Evolutionary conservation across 2,888 invertebrate genomes (phyloP), one percentile per base, ranked within the genome.

Genomic region (Smittia aterrima): DNA sequence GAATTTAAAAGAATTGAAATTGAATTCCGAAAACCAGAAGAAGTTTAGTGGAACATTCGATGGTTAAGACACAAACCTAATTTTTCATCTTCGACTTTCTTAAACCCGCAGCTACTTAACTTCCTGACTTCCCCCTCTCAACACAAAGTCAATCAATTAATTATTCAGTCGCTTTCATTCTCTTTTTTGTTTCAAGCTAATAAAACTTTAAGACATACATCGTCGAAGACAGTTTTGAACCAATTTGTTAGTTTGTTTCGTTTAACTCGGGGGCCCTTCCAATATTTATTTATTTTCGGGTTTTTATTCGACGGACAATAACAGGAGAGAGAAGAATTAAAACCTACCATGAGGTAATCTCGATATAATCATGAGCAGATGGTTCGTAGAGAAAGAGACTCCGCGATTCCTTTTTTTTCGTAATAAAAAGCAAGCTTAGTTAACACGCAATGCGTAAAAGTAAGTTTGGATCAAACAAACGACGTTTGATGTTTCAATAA

Each of bases 361-460:
- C 70, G 53, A 70, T 54, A 70, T 70, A 70, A 70, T 70, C 70
- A 70, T 54, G 70, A 70, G 70, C 70, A 70, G 70, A 70, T 70
- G 70, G 70, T 25, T 32, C 13, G 20, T 18, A 67, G 3, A 53
- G 16, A 70, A n/a, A 20, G 54, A 24, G 27, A 18, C 25, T 6
- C 2, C 47, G 47, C 16, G 2, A 11, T 11, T 47, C n/a, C 3
- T 32, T 32, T 32, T 9, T 32, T 32, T 32, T n/a, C 47, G 27
- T 25, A 20, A 18, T 66, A 64, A 66, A 32, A 66, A 22, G 18
- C 32, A 24, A 66, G 38, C 16, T 16, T 32, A 32, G n/a, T 32
- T 32, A 6, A n/a, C 67, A 67, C 67, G 67, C 67, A 67, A 67
- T 67, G 67, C 67, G 67, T 67, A 47, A 7, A 66, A 58, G 58